A percentile compares a stretch with the other conserved stretches of the same genome.
phyloP scores from a whole-genome alignment of 2,888 invertebrate species.

The Subacronicta megacephala region DNA sequence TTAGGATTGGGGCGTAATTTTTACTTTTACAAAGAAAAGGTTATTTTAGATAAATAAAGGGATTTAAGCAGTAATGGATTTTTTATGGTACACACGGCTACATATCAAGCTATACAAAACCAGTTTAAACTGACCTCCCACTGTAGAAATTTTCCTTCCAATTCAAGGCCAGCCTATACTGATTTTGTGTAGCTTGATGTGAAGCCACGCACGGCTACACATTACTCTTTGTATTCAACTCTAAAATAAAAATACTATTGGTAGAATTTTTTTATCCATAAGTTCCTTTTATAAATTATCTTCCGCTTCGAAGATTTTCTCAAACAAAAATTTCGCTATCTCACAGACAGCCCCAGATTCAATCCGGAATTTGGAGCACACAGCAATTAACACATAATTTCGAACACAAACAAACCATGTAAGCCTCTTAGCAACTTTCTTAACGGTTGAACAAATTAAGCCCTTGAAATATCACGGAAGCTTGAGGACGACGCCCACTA shows the following conservation, averaged over 20 bases:
- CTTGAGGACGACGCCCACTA: neutral
- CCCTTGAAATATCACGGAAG: slow-evolving; percentile 34
- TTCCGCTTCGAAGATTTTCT: neutral
- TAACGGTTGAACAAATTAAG: slow-evolving; percentile 36
- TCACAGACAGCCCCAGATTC: neutral
- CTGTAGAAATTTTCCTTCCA: no score
- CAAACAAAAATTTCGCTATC: neutral
- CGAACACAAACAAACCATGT: slow-evolving; percentile 44
- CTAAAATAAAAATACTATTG: no score
- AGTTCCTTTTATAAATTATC: neutral
- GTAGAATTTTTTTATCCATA: no score
- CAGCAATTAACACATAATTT: slow-evolving; percentile 47
- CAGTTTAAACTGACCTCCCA: no score
- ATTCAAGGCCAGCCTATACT: no score
- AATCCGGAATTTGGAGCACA: slow-evolving; percentile 15
- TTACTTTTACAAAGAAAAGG: slow-evolving; percentile 25
- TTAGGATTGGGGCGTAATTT: slow-evolving; percentile 11
- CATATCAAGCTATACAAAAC: no score
- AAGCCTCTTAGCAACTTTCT: slow-evolving; percentile 47
- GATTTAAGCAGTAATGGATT: neutral
- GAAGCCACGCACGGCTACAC: no score
- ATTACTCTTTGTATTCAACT: no score
- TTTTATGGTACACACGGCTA: no score
- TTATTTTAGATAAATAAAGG: slow-evolving; percentile 10
- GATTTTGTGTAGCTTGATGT: no score